Conservation (phyloP, 2,113 vertebrate genomes). For the Gracilinanus agilis region DNA sequence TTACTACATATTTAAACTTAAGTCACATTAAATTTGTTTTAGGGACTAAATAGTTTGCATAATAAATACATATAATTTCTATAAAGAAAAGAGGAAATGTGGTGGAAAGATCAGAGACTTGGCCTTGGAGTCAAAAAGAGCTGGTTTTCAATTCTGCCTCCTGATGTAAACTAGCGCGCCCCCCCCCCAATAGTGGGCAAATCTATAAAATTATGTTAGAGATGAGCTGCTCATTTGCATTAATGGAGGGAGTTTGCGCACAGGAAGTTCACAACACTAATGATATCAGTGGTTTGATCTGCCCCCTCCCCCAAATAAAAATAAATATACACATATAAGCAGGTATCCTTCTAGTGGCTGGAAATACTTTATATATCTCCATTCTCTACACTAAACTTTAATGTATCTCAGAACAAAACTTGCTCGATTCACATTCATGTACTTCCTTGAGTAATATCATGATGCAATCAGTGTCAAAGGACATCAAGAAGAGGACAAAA, state of each 20-base stretch:
- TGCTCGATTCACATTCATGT: background rate
- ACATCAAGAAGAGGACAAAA: background rate
- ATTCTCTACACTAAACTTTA: background rate
- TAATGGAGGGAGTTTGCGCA: background rate
- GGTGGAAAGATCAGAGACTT: background rate
- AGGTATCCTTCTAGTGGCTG: background rate
- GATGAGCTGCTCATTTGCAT: background rate
- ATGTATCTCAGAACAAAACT: background rate
- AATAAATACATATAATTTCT: slow-evolving; percentile 62
- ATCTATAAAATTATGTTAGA: background rate
- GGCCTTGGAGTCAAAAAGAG: slow-evolving; percentile 22
- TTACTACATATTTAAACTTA: slow-evolving; percentile 70
- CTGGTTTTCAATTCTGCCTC: background rate
- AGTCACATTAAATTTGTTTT: slow-evolving; percentile 61
- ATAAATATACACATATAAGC: too few relatives aligned
- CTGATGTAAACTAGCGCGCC: slow-evolving; percentile 1
- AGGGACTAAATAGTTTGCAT: slow-evolving; percentile 58
- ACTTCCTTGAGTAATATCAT: background rate
- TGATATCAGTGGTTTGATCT: background rate
- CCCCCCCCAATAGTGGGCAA: background rate
- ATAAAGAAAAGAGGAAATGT: background rate
- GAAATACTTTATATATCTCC: background rate
- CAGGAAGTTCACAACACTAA: background rate
- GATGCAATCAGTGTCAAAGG: background rate
- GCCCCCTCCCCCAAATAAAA: too few relatives aligned